Conservation (phyloP, 1,140 invertebrate genomes). For the Arion vulgaris region DNA sequence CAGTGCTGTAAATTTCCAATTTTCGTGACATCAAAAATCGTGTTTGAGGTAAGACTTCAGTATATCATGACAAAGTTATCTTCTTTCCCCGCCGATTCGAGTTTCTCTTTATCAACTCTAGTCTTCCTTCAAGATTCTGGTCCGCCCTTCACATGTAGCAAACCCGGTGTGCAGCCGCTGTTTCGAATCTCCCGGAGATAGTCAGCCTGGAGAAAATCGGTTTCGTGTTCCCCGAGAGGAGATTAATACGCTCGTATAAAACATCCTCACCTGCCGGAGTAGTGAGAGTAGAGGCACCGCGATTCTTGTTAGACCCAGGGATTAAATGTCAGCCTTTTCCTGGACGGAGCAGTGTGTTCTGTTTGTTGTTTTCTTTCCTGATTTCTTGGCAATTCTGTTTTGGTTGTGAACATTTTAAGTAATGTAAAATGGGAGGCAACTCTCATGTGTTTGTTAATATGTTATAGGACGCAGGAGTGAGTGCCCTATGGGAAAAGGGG, state of each 20-base stretch:
- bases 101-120: conserved; percentile 12
- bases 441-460: no score
- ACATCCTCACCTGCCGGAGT: conserved; percentile 17
- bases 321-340: conserved; percentile 17
- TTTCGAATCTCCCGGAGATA: conserved; percentile 1
- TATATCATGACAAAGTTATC: conserved; percentile 9
- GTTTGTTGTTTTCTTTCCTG: neutral
- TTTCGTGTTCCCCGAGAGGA: conserved; percentile 27
- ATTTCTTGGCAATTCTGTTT: neutral
- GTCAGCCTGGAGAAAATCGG: conserved; percentile 21
- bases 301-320: conserved; percentile 22
- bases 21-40: conserved; percentile 24
- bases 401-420: no score
- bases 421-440: no score
- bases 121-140: neutral
- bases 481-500: no score
- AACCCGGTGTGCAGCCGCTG: neutral
- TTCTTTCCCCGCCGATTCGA: conserved; percentile 17
- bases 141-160: conserved; percentile 5
- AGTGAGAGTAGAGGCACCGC: conserved; percentile 3
- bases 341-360: neutral
- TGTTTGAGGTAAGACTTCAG: neutral
- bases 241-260: conserved; percentile 29
- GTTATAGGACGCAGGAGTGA: no score
- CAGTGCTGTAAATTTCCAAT: conserved; percentile 25